These are phyloP conservation scores for Cynaeus angustus DNA, from an alignment of 2,888 invertebrate genomes.

Conservation along the genomic window DNA sequence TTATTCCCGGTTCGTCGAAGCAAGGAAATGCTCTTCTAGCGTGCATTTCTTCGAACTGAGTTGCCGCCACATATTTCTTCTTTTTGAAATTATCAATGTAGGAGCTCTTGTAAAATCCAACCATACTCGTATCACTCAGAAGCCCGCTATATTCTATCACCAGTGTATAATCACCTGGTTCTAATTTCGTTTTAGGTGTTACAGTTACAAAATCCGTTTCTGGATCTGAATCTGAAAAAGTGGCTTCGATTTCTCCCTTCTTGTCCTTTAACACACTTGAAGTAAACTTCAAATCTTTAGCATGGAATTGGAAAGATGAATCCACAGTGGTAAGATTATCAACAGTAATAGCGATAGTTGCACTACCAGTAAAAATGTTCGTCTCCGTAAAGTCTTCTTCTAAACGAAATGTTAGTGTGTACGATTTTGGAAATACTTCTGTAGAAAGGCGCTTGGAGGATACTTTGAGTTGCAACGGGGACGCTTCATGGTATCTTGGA, in stretches of 20 bases:
- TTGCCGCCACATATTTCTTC: slow-evolving; percentile 76
- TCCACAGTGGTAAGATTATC: neutral
- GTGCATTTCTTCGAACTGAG: slow-evolving; percentile 80
- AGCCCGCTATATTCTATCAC: neutral
- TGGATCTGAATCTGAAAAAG: neutral
- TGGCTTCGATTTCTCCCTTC: neutral
- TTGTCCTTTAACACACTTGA: neutral
- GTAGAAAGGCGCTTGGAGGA: neutral
- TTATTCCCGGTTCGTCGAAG: slow-evolving; percentile 56
- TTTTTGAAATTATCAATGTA: slow-evolving; percentile 50
- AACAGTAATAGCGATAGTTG: neutral
- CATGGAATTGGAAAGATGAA: slow-evolving; percentile 1
- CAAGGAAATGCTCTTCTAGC: slow-evolving; percentile 73
- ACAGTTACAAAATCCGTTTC: neutral
- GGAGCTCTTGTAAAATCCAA: slow-evolving; percentile 72
- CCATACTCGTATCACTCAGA: slow-evolving; percentile 57
- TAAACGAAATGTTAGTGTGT: neutral
- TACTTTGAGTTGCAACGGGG: neutral
- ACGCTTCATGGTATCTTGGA: neutral
- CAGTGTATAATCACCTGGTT: neutral
- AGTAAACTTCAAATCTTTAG: neutral
- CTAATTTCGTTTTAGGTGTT: neutral
- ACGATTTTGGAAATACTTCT: neutral
- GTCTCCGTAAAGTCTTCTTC: neutral
- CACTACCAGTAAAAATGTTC: neutral